phyloP scores from a whole-genome alignment of 2,797 vertebrate genomes.

The Urosaurus nigricauda region DNA sequence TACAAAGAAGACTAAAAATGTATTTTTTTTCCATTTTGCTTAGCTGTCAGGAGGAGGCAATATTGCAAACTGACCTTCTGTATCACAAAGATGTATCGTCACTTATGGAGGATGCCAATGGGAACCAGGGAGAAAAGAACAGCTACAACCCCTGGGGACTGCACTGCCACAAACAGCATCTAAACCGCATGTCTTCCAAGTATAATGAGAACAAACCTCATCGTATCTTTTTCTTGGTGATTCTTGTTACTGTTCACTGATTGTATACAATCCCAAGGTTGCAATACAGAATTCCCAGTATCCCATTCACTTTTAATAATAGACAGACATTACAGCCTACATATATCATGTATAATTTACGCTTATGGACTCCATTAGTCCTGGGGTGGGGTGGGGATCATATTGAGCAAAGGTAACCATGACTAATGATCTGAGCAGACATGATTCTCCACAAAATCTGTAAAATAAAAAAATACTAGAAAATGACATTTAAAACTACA shows the following conservation, averaged over 20 bases:
- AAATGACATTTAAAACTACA: neutral
- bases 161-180: constrained; percentile 80
- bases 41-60: constrained; percentile 65
- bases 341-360: constrained; percentile 12
- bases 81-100: constrained; percentile 60
- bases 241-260: constrained; percentile 10
- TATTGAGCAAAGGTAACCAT: neutral
- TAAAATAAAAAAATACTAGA: neutral
- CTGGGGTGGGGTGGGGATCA: neutral
- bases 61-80: constrained; percentile 72
- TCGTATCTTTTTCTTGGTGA: constrained; percentile 75
- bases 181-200: constrained; percentile 79
- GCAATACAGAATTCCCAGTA: neutral
- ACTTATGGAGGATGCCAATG: constrained; percentile 63
- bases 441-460: neutral
- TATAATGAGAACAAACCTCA: constrained; percentile 77
- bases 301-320: neutral
- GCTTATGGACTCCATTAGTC: neutral
- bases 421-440: neutral
- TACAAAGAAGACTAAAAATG: too few relatives aligned
- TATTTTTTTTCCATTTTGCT: constrained; percentile 21
- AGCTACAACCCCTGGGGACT: constrained; percentile 82
- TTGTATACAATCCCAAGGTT: neutral
- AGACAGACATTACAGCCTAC: neutral
- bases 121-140: constrained; percentile 70